A percentile compares a stretch with the other conserved stretches of the same genome.
Evolutionary conservation across 1,140 invertebrate genomes (phyloP).

Genomic region (Kradibia gibbosae): DNA sequence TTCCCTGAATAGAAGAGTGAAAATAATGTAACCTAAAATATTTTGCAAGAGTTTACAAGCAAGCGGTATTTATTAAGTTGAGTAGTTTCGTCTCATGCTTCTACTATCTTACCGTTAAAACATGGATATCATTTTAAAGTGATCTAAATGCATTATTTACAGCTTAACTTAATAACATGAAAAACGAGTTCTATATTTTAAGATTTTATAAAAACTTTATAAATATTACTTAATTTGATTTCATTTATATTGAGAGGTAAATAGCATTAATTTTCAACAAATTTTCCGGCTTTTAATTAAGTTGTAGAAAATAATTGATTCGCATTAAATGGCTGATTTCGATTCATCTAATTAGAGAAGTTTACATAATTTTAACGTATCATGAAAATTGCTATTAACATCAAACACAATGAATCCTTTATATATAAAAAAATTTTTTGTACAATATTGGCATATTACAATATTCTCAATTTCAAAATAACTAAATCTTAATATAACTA

Average conservation of each 20-base stretch:
- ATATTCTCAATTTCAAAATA: no score
- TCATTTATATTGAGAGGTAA: background rate
- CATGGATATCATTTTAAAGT: conserved; percentile 9
- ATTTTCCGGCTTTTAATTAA: background rate
- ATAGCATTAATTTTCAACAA: background rate
- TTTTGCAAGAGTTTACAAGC: background rate
- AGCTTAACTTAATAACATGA: conserved; percentile 8
- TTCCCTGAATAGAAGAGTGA: background rate
- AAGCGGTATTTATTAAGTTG: background rate
- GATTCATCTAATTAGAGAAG: background rate
- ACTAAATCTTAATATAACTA: no score
- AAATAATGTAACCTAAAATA: conserved; percentile 5
- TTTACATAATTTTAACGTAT: no score
- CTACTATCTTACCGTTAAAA: background rate
- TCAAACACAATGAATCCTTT: no score
- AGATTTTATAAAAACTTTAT: background rate
- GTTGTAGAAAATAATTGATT: background rate
- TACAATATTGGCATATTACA: no score
- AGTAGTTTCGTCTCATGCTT: background rate
- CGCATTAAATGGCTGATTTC: background rate
- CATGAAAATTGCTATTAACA: no score
- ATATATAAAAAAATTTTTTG: no score
- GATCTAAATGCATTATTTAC: conserved; percentile 1
- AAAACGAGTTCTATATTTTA: background rate
- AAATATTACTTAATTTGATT: conserved; percentile 2